These are phyloP conservation scores for Hemichromis elongatus DNA, from an alignment of 2,113 vertebrate species.

Conservation along the genomic window DNA sequence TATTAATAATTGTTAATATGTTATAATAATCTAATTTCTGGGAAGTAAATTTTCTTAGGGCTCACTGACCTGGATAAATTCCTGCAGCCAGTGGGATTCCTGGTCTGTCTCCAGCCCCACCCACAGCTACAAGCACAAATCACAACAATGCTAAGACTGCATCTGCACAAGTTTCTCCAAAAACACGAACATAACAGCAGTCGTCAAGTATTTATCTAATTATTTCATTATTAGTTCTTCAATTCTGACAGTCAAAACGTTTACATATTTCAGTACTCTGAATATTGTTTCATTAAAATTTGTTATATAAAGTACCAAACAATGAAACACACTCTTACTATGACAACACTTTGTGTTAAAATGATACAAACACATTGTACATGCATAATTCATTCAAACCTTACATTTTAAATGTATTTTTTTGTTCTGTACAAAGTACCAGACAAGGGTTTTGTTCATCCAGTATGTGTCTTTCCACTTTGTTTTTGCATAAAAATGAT, in stretches of 20 bases:
- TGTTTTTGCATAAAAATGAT: background rate
- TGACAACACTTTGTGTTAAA: background rate
- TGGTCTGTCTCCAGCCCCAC: constrained; percentile 31
- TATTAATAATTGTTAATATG: background rate
- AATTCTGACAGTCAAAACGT: background rate
- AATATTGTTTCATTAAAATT: background rate
- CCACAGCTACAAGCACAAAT: constrained; percentile 4
- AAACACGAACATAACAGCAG: background rate
- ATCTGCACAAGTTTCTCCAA: background rate
- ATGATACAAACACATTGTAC: background rate
- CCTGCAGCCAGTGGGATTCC: constrained; percentile 61
- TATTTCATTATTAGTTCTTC: background rate
- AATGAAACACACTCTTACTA: background rate
- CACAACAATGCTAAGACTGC: background rate
- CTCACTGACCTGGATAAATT: constrained; percentile 46
- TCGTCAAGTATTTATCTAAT: background rate
- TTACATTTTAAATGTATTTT: background rate
- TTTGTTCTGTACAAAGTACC: background rate
- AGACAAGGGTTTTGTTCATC: background rate
- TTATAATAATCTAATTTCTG: background rate
- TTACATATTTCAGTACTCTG: background rate
- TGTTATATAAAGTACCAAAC: background rate
- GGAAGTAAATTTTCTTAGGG: background rate
- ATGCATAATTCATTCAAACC: background rate
- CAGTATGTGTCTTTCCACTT: background rate